Base-by-base conservation (phyloP, 2,113 vertebrate species). In the Salvator merianae region DNA sequence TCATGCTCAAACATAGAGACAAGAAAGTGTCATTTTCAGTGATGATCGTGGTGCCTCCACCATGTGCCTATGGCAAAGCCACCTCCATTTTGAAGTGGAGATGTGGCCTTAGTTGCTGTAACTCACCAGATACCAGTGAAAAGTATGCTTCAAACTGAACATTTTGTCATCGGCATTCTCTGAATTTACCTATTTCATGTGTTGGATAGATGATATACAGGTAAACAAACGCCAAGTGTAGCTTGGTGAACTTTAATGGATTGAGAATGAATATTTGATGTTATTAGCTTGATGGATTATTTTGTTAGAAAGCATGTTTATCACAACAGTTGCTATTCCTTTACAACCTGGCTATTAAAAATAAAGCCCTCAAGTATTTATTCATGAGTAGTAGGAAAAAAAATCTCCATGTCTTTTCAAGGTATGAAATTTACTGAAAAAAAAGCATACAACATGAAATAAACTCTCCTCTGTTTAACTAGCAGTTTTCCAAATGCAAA, bases 401-500 rank as follows among this genome's bases (percentile, higher is more conserved):
- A 38, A 32, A n/a, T 40, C 40, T 74, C 55, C 59, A 34, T 73
- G 65, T 34, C 68, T 72, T 75, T 34, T 50, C 82, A 78, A 71
- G 59, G 66, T 73, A 88, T 90, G 72, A 34, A 87, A 87, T 84
- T 84, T 92, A 81, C 88, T 34, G 30, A 36, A 82, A 65, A 55
- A 82, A 65, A 50, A 14, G 14, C 59, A 62, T 38, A 43, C 84
- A 83, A 84, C 65, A 91, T 82, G 90, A 93, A 88, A 90, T 87
- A 32, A 90, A 88, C 87, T 50, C 88, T 22, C 32, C 36, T 81
- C 79, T 59, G 77, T 87, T 89, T 76, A 84, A 82, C 89, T 84
- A 87, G 30, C 85, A 86, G 77, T 70, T 91, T 91, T 91, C 73
- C 78, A 88, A 88, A 94, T 85, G 74, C 74, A 90, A 84, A 90